Percentiles rank a stretch among this genome's conserved stretches.
Conservation (phyloP, 2,888 invertebrate species). For the Lasioglossum malachurum region DNA sequence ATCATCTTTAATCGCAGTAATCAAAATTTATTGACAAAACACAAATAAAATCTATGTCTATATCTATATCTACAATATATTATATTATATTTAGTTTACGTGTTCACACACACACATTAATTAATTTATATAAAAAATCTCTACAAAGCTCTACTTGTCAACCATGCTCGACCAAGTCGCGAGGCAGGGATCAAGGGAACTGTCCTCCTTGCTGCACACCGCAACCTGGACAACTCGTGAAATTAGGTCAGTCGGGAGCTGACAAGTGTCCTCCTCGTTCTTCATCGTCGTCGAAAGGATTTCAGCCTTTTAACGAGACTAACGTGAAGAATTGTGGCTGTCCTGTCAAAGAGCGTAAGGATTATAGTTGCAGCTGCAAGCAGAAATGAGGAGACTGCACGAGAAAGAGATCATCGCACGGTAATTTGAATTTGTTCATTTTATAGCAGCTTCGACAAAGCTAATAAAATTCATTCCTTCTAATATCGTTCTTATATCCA, state of each 20-base stretch:
- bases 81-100: too few species aligned
- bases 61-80: too few species aligned
- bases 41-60: too few species aligned
- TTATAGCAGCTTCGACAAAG: too few species aligned
- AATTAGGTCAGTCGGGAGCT: background rate
- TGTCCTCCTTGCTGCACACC: slow-evolving; percentile 40
- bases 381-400: background rate
- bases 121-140: background rate
- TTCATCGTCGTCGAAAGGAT: slow-evolving; percentile 8
- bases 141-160: background rate
- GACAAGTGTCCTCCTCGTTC: slow-evolving; percentile 30
- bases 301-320: slow-evolving; percentile 24
- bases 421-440: background rate
- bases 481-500: background rate
- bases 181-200: background rate
- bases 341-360: slow-evolving; percentile 34
- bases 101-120: too few species aligned
- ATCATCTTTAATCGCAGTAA: too few species aligned
- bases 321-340: slow-evolving; percentile 65
- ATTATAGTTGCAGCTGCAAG: slow-evolving; percentile 52
- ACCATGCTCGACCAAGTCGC: background rate
- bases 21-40: too few species aligned
- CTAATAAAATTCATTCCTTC: background rate
- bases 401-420: background rate
- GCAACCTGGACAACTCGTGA: background rate